These are phyloP conservation scores for Notechis scutatus DNA, from an alignment of 2,113 vertebrate species.

Conservation along the genomic window DNA sequence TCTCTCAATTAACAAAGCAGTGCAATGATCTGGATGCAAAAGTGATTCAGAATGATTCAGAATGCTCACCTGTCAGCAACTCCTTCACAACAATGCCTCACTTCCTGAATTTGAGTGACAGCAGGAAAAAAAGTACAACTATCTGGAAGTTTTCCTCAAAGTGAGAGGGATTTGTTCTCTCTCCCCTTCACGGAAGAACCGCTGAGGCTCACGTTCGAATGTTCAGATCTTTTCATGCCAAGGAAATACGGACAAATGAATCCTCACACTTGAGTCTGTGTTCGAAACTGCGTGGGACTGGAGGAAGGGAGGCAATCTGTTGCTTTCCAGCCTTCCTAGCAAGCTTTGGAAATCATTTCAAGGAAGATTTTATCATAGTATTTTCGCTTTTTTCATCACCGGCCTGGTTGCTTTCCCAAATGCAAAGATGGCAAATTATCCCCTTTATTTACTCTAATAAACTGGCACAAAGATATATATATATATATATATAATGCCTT, in stretches of 20 bases:
- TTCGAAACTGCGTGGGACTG: not conserved
- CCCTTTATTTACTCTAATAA: not conserved
- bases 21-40: not conserved
- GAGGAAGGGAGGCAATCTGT: not conserved
- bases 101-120: not conserved
- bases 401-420: not conserved
- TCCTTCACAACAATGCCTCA: not conserved
- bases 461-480: not conserved
- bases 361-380: not conserved
- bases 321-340: not conserved
- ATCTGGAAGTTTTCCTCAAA: not conserved
- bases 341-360: not conserved
- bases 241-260: not conserved
- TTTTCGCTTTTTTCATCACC: not conserved
- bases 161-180: not conserved
- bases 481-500: too few relatives aligned
- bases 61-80: not conserved
- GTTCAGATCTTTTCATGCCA: not conserved
- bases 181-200: not conserved
- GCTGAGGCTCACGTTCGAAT: not conserved
- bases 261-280: not conserved
- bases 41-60: not conserved
- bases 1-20: not conserved
- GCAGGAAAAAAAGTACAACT: not conserved
- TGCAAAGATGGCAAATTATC: not conserved